Evolutionary conservation across 92 coral and sea anemone species (phyloP), one percentile per base, ranked within the genome.

Genomic region (Metridium senile): DNA sequence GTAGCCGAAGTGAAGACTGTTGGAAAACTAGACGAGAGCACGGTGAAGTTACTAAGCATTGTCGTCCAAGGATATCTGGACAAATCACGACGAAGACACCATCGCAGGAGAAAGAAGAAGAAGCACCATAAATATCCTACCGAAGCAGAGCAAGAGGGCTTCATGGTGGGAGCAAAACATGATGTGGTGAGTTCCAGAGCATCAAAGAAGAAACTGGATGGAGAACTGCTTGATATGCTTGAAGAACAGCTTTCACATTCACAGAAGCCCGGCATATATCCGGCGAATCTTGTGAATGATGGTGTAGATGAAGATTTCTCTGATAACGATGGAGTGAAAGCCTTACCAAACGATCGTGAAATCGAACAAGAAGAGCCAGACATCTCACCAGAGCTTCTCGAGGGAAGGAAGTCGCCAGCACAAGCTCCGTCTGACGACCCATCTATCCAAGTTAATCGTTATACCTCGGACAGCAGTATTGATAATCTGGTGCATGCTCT

Each of bases 61-160:
- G 63, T 73, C 21, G 78, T 73, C 31, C 78, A 33, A 29, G 78
- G 78, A 25, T 73, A 57, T 73, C 54, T 75, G 47, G 72, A 75
- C 1, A 34, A 77, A 1, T n/a, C 62, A 20, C 68, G 58, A 35
- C 32, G 33, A 13, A 70, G 34, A 45, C 25, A 18, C 9, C 58
- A 22, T 33, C 57, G 31, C 33, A 57, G 52, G 39, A 54, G 54
- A 19, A 59, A 43, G 0, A 68, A 43, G 0, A 68, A 27, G n/a
- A 68, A 70, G 25, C 56, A 78, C 35, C 71, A 70, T 18, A 68
- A 47, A 25, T n/a, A 34, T 1, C 1, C 49, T 39, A 39, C 49
- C 13, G 13, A 6, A 6, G 49, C 49, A 6, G 49, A 39, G 49
- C 49, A 6, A 39, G 49, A 39, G 13, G 49, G 49, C 49, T 39